Conservation (phyloP, 2,113 vertebrate genomes). For the Sebastes fasciatus region DNA sequence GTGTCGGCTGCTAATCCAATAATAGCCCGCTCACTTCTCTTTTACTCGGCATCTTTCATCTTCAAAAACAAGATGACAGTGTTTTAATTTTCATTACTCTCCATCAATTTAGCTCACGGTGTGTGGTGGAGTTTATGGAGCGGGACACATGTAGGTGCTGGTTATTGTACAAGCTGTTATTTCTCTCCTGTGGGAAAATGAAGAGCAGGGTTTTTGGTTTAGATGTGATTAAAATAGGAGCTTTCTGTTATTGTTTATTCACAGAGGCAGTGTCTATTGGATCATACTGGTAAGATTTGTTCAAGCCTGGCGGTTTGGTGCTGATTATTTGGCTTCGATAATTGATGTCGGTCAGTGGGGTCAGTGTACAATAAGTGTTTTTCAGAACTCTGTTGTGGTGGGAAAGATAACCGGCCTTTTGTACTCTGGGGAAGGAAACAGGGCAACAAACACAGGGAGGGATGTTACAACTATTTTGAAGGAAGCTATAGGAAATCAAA, state of each 20-base stretch:
- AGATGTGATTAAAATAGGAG: slow-evolving; percentile 75
- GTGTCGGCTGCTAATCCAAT: slow-evolving; percentile 91
- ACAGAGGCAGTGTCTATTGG: slow-evolving; percentile 61
- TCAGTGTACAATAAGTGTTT: slow-evolving; percentile 28
- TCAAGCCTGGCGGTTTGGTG: slow-evolving; percentile 2
- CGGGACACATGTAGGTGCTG: slow-evolving; percentile 80
- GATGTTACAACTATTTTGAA: background rate
- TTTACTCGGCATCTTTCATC: slow-evolving; percentile 89
- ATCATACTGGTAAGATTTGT: slow-evolving; percentile 54
- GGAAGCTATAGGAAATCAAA: background rate
- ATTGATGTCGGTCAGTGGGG: slow-evolving; percentile 41
- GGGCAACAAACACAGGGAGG: background rate
- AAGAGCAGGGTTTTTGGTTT: slow-evolving; percentile 59
- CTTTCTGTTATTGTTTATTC: slow-evolving; percentile 78
- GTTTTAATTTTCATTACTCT: slow-evolving; percentile 97
- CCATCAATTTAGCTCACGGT: slow-evolving; percentile 79
- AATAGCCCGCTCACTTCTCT: slow-evolving; percentile 84
- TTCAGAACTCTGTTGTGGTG: background rate
- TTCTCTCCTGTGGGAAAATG: slow-evolving; percentile 73
- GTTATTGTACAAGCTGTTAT: slow-evolving; percentile 79
- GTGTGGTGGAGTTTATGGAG: slow-evolving; percentile 76
- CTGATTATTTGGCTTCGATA: slow-evolving; percentile 43
- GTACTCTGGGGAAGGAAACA: background rate
- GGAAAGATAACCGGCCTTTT: background rate
- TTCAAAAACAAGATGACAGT: slow-evolving; percentile 86